Evolutionary conservation across 1,140 invertebrate species (phyloP).

Genomic region (Micrasema longulum): DNA sequence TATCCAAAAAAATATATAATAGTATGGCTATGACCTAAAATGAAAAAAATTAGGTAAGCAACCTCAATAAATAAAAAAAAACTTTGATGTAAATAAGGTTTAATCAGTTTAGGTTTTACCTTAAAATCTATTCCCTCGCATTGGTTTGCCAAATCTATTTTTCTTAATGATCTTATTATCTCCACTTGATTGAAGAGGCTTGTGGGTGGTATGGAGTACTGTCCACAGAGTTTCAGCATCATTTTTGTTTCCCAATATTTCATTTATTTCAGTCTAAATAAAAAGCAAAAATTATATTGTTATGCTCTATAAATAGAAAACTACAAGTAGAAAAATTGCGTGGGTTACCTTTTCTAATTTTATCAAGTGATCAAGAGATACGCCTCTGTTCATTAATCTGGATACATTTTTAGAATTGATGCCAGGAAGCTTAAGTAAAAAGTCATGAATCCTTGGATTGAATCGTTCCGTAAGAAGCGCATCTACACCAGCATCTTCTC

Average conservation of each 20-base stretch:
- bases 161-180: constrained; percentile 54
- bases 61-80: too few species aligned
- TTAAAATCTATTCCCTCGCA: constrained; percentile 49
- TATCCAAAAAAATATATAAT: too few species aligned
- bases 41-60: too few species aligned
- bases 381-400: constrained; percentile 81
- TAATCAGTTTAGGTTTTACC: too few species aligned
- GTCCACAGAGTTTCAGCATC: constrained; percentile 72
- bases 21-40: too few species aligned
- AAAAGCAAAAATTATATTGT: constrained; percentile 38
- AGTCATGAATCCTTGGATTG: constrained; percentile 84
- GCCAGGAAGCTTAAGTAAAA: constrained; percentile 91
- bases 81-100: too few species aligned
- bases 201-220: constrained; percentile 72
- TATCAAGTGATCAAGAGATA: constrained; percentile 77
- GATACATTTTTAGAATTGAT: constrained; percentile 89
- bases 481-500: constrained; percentile 72
- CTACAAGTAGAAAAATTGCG: too few species aligned
- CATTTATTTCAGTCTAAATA: constrained; percentile 72
- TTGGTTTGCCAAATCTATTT: constrained; percentile 54
- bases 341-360: constrained; percentile 70
- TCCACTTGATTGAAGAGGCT: constrained; percentile 60
- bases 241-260: constrained; percentile 76
- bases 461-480: constrained; percentile 76
- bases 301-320: constrained; percentile 8